Evolutionary conservation across 2,797 vertebrate genomes (phyloP), one percentile per base, ranked within the genome.

Genomic region (Spinus olivaceus): DNA sequence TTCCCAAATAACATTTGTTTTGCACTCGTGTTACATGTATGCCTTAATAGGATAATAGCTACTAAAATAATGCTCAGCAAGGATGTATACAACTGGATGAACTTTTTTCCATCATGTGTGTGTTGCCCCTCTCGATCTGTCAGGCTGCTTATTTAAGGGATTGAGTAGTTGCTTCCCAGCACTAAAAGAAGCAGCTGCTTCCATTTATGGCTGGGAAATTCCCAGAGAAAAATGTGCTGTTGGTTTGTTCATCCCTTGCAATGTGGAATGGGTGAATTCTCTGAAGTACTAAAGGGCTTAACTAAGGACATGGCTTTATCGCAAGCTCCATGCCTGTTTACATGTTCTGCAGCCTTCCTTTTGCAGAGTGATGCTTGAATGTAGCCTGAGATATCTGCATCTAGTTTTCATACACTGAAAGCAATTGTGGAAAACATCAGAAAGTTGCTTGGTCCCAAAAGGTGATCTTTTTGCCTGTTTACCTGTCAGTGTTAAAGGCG

Each of bases 181-280:
- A 22, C 47, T 28, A 5, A 37, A 44, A 73, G 81, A 74, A 65
- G 39, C 6, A 14, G 19, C 65, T 80, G 57, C 79, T 92, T 91
- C 96, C 81, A 82, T 95, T 95, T 94, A 91, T 50, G 94, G 88
- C 74, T 87, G 94, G 86, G 92, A 79, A 95, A 61, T 85, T 84
- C 90, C 88, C 74, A 23, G 53, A 70, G 86, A 57, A 87, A 89
- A 92, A 87, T 12, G 14, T 10, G 24, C 74, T 47, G 54, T 94
- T 4, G 0, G 33, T 79, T 73, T 90, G 73, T 73, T 93, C 85
- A 82, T 92, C 67, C 67, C 59, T 86, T 81, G 82, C 85, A 59
- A 42, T 69, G 82, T 37, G 46, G n/a, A 84, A 27, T 12, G 74
- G 50, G 59, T 39, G 77, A 90, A 47, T 84, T 88, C 73, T 85